Conservation (phyloP, 2,113 vertebrate species). For the Bufo gargarizans region DNA sequence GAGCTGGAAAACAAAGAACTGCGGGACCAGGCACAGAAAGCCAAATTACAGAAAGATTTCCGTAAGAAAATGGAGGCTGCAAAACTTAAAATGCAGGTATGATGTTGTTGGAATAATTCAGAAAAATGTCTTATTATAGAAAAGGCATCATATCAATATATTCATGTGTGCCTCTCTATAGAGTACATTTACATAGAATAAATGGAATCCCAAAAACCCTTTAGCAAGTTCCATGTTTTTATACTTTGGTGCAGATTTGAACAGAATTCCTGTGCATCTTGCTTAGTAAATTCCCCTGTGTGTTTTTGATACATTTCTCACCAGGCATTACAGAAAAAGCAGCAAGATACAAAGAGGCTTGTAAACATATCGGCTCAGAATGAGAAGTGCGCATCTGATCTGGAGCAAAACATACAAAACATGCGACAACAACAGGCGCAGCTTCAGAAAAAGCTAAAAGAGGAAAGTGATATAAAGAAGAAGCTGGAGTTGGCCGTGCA, state of each 20-base stretch:
- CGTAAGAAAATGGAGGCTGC: slow-evolving; percentile 75
- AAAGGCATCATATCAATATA: neutral
- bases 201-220: neutral
- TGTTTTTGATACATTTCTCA: slow-evolving; percentile 14
- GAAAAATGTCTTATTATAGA: slow-evolving; percentile 1
- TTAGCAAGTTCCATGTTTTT: neutral
- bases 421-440: slow-evolving; percentile 78
- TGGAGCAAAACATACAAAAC: slow-evolving; percentile 79
- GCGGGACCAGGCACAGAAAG: slow-evolving; percentile 70
- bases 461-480: slow-evolving; percentile 73
- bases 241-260: neutral
- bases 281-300: neutral
- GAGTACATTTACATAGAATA: neutral
- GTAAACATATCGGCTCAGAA: slow-evolving; percentile 77
- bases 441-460: slow-evolving; percentile 74
- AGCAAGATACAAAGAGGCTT: slow-evolving; percentile 76
- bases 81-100: slow-evolving; percentile 78
- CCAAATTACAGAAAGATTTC: slow-evolving; percentile 74
- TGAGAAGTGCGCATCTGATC: slow-evolving; percentile 74
- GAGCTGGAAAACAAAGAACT: slow-evolving; percentile 75
- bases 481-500: slow-evolving; percentile 73
- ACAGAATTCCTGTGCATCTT: neutral
- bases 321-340: slow-evolving; percentile 75
- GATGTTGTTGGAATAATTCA: slow-evolving; percentile 4
- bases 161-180: neutral